Evolutionary conservation across 2,113 vertebrate genomes (phyloP).

Genomic region (Spizaetus ornatus): DNA sequence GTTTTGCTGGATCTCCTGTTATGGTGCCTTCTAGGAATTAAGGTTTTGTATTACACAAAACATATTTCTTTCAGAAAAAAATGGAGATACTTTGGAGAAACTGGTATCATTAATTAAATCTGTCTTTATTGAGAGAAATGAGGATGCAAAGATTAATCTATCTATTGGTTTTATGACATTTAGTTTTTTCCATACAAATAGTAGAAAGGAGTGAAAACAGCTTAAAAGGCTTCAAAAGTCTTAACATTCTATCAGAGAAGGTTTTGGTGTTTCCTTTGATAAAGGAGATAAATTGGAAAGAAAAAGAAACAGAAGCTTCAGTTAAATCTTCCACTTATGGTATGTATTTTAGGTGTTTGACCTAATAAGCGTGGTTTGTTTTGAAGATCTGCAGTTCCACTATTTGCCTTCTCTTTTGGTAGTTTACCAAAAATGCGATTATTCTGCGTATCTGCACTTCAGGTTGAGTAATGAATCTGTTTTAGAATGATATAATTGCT

Average conservation of each 20-base stretch:
- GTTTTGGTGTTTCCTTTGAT: not conserved
- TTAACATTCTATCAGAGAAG: not conserved
- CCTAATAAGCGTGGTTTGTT: not conserved
- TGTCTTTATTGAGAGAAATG: not conserved
- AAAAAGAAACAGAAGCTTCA: not conserved
- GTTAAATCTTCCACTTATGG: not conserved
- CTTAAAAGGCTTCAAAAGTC: not conserved
- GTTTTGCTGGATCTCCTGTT: not conserved
- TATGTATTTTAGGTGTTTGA: not conserved
- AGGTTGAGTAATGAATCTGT: not conserved
- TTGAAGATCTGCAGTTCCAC: not conserved
- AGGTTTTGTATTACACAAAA: not conserved
- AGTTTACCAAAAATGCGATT: not conserved
- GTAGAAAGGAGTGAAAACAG: not conserved
- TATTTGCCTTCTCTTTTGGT: not conserved
- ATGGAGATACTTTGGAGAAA: not conserved
- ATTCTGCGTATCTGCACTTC: not conserved
- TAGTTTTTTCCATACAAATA: not conserved
- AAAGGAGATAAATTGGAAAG: not conserved
- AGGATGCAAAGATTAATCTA: not conserved
- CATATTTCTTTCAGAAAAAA: not conserved
- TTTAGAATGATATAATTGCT: not conserved
- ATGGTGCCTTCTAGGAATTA: not conserved
- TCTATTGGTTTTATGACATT: not conserved
- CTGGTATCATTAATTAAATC: not conserved